phyloP scores from a whole-genome alignment of 2,888 invertebrate genomes.

The Agonopterix arenella region DNA sequence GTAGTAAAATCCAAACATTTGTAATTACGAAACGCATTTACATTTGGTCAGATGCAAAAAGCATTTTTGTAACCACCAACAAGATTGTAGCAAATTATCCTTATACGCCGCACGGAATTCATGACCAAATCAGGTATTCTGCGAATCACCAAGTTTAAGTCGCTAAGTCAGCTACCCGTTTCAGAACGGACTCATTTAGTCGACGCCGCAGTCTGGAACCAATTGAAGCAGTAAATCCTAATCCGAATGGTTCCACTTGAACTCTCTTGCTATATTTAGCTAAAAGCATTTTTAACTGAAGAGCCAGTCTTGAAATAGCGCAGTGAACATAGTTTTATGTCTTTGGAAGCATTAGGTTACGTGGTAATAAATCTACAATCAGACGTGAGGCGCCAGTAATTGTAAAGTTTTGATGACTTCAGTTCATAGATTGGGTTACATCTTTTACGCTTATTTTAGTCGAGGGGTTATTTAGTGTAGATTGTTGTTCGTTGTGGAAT shows the following conservation, averaged over 20 bases:
- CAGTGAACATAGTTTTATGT: too few relatives aligned
- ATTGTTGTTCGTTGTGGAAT: too few relatives aligned
- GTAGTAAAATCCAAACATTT: too few relatives aligned
- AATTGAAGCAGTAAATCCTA: conserved; percentile 28
- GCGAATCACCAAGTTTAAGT: background rate
- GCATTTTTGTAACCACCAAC: too few relatives aligned
- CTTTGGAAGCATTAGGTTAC: background rate
- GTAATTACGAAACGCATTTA: too few relatives aligned
- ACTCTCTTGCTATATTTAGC: conserved; percentile 11
- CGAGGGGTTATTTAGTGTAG: too few relatives aligned
- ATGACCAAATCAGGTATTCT: background rate
- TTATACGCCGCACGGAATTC: background rate
- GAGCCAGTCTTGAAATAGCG: background rate
- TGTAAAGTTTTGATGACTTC: background rate
- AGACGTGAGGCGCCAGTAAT: background rate
- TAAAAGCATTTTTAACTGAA: background rate
- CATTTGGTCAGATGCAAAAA: background rate
- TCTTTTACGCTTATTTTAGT: too few relatives aligned
- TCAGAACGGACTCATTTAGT: background rate
- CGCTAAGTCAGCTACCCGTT: background rate
- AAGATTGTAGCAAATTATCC: background rate
- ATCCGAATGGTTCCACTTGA: conserved; percentile 28
- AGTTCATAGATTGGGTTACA: too few relatives aligned
- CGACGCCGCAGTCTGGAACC: conserved; percentile 15
- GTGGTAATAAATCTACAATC: background rate